A percentile compares a stretch with the other conserved stretches of the same genome.
Evolutionary conservation across 2,888 invertebrate genomes (phyloP).

Genomic region (Dinocampus coccinellae): DNA sequence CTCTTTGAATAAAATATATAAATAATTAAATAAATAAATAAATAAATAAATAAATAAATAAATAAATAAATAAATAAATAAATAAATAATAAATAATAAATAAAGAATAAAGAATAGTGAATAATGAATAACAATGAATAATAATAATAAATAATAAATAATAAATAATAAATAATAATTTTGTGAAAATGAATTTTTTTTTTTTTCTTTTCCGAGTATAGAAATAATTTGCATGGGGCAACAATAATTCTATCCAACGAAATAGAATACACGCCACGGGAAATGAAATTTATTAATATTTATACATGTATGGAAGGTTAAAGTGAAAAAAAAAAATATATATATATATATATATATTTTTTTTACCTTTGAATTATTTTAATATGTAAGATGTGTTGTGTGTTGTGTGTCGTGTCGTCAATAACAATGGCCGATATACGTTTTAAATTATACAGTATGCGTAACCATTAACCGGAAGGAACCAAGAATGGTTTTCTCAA

Average conservation of each 20-base stretch:
- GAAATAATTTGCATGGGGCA: neutral
- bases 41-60: too few relatives aligned
- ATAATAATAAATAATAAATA: too few relatives aligned
- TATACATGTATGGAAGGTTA: neutral
- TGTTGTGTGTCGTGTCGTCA: slow-evolving; percentile 35
- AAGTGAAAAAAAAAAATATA: slow-evolving; percentile 18
- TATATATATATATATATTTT: slow-evolving; percentile 4
- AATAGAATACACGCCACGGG: neutral
- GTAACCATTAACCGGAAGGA: slow-evolving; percentile 7
- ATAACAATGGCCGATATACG: slow-evolving; percentile 23
- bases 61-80: too few relatives aligned
- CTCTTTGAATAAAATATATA: too few relatives aligned
- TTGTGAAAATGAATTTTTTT: too few relatives aligned
- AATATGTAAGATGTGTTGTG: slow-evolving; percentile 31
- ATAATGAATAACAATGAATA: too few relatives aligned
- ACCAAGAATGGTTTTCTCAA: slow-evolving; percentile 5
- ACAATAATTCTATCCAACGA: neutral
- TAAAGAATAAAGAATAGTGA: too few relatives aligned
- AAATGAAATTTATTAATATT: slow-evolving; percentile 2
- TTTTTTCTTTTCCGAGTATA: neutral
- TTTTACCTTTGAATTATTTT: slow-evolving; percentile 32
- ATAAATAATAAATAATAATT: too few relatives aligned
- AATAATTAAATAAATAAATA: too few relatives aligned
- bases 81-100: too few relatives aligned
- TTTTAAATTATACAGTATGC: slow-evolving; percentile 14